These are phyloP conservation scores for Scaptomyza reducta DNA, from an alignment of 2,888 invertebrate genomes.

Conservation along the genomic window DNA sequence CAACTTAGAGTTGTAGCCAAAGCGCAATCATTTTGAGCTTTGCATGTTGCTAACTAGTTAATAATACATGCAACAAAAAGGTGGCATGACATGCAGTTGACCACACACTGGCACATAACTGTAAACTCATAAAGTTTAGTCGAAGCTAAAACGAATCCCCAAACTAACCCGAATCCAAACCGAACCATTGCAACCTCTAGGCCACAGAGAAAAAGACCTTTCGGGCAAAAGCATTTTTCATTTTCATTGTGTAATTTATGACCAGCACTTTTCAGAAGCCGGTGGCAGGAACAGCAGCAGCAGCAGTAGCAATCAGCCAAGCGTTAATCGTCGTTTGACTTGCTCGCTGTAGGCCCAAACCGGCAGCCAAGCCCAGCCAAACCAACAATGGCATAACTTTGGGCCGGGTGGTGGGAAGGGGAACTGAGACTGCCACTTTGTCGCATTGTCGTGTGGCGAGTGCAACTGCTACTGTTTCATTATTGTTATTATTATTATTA, in stretches of 20 bases:
- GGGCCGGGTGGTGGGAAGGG: neutral
- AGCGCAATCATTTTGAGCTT: slow-evolving; percentile 49
- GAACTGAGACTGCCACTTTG: slow-evolving; percentile 70
- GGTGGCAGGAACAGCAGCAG: neutral
- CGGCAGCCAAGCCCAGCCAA: no score
- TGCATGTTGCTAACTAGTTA: slow-evolving; percentile 78
- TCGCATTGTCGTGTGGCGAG: slow-evolving; percentile 74
- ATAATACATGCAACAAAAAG: slow-evolving; percentile 57
- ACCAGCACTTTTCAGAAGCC: slow-evolving; percentile 69
- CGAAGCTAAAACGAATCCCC: slow-evolving; percentile 18
- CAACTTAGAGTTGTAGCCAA: slow-evolving; percentile 31
- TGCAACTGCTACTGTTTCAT: slow-evolving; percentile 66
- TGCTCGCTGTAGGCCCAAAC: slow-evolving; percentile 58
- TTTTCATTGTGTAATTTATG: slow-evolving; percentile 74
- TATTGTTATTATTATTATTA: slow-evolving; percentile 68
- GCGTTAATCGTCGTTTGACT: slow-evolving; percentile 81
- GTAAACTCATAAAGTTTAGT: slow-evolving; percentile 35
- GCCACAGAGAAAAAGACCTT: slow-evolving; percentile 18
- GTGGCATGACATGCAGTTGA: slow-evolving; percentile 61
- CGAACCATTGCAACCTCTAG: slow-evolving; percentile 19
- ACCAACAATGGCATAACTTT: slow-evolving; percentile 56
- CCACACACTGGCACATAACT: slow-evolving; percentile 46
- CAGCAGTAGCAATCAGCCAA: slow-evolving; percentile 68
- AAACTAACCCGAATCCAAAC: slow-evolving; percentile 23
- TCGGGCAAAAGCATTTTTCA: slow-evolving; percentile 58